Base-by-base conservation (phyloP, 2,888 invertebrate species). In the Chymomyza amoena region DNA sequence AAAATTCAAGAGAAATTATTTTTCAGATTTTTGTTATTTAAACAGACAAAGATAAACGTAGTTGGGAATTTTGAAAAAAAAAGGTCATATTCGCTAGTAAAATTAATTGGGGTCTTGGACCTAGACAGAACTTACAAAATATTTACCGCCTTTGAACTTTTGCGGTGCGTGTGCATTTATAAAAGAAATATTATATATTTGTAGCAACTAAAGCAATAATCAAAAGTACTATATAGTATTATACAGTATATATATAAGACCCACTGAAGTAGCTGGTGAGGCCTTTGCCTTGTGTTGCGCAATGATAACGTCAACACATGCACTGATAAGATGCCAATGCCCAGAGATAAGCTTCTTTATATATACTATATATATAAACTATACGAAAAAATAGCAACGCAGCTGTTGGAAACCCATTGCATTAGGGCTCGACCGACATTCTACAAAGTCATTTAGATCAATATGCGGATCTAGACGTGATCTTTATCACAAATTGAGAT, bases 271-370 rank as follows among this genome's bases (percentile, higher is more conserved):
- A 72, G 78, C 78, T 60, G 68, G 39, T 61, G 67, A 28, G 61
- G 69, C 61, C 70, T 65, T 57, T 57, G 20, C 32, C 60, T 32
- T 25, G 39, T 64, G 75, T 83, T 86, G 81, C 80, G 86, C 75
- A 76, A 84, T 69, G 15, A 68, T 73, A 80, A 57, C 70, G 69
- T 65, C 77, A 76, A 64, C 76, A 61, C 66, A 74, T 81, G 67
- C 63, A 61, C 81, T 77, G 85, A 82, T 82, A 82, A 82, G 61
- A 64, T 50, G 16, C 13, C 36, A n/a, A 32, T 66, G 59, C 16
- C 36, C 16, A 54, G 56, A 73, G 79, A 78, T 78, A 78, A 78
- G 74, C 72, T 64, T 51, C 71, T 61, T 71, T 65, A 50, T 7
- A 13, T 45, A 45, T 45, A 13, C 39, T 13, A 45, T 45, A 45